Base-by-base conservation (phyloP, 2,888 invertebrate species). In the Argynnis bischoffii region DNA sequence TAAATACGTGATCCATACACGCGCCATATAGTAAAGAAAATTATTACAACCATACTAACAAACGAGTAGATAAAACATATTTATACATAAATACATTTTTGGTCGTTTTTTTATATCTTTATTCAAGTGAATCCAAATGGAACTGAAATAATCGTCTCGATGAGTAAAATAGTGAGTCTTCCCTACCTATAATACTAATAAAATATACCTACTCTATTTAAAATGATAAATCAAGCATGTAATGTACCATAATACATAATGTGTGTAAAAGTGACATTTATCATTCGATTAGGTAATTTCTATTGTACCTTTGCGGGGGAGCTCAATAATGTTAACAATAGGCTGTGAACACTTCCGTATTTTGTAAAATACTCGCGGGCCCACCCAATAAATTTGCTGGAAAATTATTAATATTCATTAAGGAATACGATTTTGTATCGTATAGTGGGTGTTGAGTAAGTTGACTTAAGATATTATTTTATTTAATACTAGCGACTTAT, bases 311-410 rank as follows among this genome's bases (percentile, higher is more conserved):
- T 13, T 35, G 60, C 60, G n/a, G 51, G 61, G 51, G 31, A 61
- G 35, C 61, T 31, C 35, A 61, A 35, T n/a, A 54, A 15, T 14
- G 26, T 5, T 59, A 55, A 67, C 55, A 63, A 63, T 67, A 51
- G 55, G n/a, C 56, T 55, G 21, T 60, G 55, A 56, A 31, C 51
- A 63, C 55, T 69, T 63, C 66, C 66, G 66, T 63, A 60, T 66
- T 64, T 60, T 66, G 66, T 66, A 64, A 66, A 69, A 48, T 48
- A 48, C 31, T 26, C 47, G 53, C 59, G 47, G 55, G 41, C 15
- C 47, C 66, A 47, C 60, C 60, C 41, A 66, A 48, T 55, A 48
- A 16, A 63, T 46, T 63, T 35, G 63, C 51, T 54, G 56, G 55
- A 50, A 59, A 68, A 51, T 65, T 55, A 57, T 26, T 55, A 47